phyloP scores from a whole-genome alignment of 2,888 invertebrate genomes.

The Chymomyza fuscimana region DNA sequence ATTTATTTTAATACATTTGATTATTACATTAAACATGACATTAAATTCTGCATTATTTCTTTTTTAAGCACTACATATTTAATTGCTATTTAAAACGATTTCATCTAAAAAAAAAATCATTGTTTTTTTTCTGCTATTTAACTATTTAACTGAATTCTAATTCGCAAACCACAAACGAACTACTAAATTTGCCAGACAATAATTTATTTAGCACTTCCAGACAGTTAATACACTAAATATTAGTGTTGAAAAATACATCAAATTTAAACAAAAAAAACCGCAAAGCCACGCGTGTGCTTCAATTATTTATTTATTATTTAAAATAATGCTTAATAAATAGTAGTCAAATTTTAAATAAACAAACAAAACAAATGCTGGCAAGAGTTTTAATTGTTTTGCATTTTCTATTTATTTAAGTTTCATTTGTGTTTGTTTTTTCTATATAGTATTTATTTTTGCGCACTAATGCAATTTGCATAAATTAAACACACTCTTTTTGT shows the following conservation, averaged over 20 bases:
- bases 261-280: background rate
- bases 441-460: background rate
- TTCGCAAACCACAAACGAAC: background rate
- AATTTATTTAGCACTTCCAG: slow-evolving; percentile 1
- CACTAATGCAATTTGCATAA: slow-evolving; percentile 6
- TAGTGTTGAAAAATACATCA: background rate
- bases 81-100: background rate
- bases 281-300: background rate
- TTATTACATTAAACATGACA: too few relatives aligned
- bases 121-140: background rate
- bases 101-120: background rate
- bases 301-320: slow-evolving; percentile 2
- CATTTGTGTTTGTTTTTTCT: background rate
- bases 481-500: background rate
- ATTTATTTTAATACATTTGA: too few relatives aligned
- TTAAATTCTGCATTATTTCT: too few relatives aligned
- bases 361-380: background rate
- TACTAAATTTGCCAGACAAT: slow-evolving; percentile 5
- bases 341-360: background rate
- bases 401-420: background rate
- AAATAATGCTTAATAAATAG: slow-evolving; percentile 2
- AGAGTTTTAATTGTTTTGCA: background rate
- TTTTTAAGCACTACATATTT: too few relatives aligned
- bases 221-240: background rate
- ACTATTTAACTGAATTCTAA: background rate